A percentile compares a stretch with the other conserved stretches of the same genome.
phyloP scores from a whole-genome alignment of 1,140 invertebrate species.

The Chironomus striatipennis region DNA sequence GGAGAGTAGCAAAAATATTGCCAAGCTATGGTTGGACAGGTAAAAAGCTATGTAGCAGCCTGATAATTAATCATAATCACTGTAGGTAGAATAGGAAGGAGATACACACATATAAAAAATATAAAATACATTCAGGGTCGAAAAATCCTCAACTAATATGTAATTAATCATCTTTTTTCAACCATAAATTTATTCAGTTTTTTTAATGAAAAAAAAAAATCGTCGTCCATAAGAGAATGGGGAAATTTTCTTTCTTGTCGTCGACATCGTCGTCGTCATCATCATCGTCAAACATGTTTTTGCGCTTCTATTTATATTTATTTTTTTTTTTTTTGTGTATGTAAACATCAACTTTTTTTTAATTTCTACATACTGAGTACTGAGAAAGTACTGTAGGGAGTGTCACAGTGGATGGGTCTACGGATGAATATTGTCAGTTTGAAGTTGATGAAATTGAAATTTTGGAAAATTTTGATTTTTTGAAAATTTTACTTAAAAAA shows the following conservation, averaged over 20 bases:
- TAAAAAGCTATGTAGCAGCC: neutral
- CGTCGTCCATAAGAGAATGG: neutral
- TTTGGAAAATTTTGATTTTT: too few species aligned
- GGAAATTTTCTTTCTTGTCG: neutral
- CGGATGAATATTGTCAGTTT: too few species aligned
- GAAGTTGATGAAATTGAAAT: too few species aligned
- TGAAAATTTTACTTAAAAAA: too few species aligned
- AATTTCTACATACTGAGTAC: too few species aligned
- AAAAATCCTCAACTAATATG: constrained; percentile 9
- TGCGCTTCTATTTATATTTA: too few species aligned
- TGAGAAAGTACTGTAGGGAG: too few species aligned
- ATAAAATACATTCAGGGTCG: neutral
- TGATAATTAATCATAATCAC: constrained; percentile 14
- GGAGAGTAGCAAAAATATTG: neutral
- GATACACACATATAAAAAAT: neutral
- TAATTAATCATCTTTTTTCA: constrained; percentile 4
- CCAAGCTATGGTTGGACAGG: neutral
- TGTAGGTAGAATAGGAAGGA: neutral
- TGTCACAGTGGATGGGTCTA: too few species aligned
- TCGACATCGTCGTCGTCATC: neutral
- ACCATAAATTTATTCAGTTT: neutral
- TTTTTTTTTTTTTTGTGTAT: too few species aligned
- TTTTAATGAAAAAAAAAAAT: neutral
- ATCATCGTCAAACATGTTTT: too few species aligned
- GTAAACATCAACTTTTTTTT: too few species aligned